Evolutionary conservation across 1,140 invertebrate genomes (phyloP), one percentile per base, ranked within the genome.

Genomic region (Bombus huntii): DNA sequence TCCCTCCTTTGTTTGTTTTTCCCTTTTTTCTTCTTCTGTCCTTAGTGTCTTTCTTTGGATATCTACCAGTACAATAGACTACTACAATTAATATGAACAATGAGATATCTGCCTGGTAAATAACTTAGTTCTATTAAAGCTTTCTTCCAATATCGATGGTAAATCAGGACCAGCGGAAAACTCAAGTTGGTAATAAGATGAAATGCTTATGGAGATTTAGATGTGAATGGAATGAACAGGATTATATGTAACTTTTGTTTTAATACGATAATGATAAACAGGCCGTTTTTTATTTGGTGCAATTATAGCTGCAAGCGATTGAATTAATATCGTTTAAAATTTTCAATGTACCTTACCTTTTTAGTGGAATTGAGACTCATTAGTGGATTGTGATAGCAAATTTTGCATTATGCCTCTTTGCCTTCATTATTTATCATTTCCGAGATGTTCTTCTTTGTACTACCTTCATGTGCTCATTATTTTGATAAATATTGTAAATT

Each of bases 41-140:
- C 37, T 22, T 10, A 39, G 18, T 37, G 39, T 44, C 28, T 22
- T 47, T 22, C 39, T 31, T 53, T 53, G 44, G 34, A 71, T 68
- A 78, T 25, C 37, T 15, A 18, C 12, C 22, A 4, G 3, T 42
- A 77, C 66, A 42, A 70, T 71, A 25, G 37, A 25, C 12, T 25
- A 13, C 10, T 57, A 71, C 34, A 77, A 70, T 70, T 83, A 77
- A 70, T 71, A 59, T 10, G 74, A 71, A 70, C 74, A 83, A 73
- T 81, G 73, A 68, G 22, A 70, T n/a, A 42, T 77, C 34, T 10
- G 44, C 44, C 8, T 18, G 59, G 28, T 47, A 83, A 70, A 77
- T 83, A 83, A 83, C 75, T 75, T 12, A 73, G 70, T 65, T 62
- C 28, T n/a, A 39, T 47, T 44, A 44, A 44, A 34, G 39, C 25